Base-by-base conservation (phyloP, 2,888 invertebrate genomes). In the Disparrhopalites patrizii region DNA sequence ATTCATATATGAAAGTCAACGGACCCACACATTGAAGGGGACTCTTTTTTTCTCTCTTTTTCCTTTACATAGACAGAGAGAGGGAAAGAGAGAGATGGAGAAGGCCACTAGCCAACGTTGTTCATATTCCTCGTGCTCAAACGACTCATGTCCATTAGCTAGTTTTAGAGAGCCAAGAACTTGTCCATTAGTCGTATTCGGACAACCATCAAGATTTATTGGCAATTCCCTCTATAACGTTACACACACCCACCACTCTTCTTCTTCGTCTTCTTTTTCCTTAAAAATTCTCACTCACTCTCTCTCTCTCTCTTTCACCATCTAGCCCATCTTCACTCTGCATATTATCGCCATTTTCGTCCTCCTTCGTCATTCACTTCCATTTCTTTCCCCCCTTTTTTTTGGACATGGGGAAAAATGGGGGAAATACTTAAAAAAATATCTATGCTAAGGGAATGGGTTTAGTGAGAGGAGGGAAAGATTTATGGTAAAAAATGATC, bases 181-280 rank as follows among this genome's bases (percentile, higher is more conserved):
- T 68, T 68, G 68, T 68, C 68, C 68, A 68, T 68, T 68, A 68
- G 68, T 15, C 61, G 31, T 58, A 38, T 65, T 52, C 57, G 62
- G 65, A 62, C 62, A 62, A 62, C 54, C 40, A 57, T 50, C 31
- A 40, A 58, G 62, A 68, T 68, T 68, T 68, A 68, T 68, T 68
- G 68, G 58, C 62, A 68, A 66, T 68, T 60, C 65, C 65, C 65
- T 62, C 40, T 62, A n/a, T n/a, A n/a, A n/a, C 50, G 51, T 62
- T 62, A 51, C 23, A n/a, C n/a, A 54, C 54, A 36, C 33, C 13
- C 50, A 43, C n/a, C n/a, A n/a, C n/a, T n/a, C n/a, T 50, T 4
- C 23, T 23, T 50, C 50, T 50, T 3, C 23, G n/a, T 20, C 20
- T 18, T 50, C 15, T 13, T 50, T 27, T 20, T 20, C 15, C 20